phyloP scores from a whole-genome alignment of 2,888 invertebrate genomes.

The Imbricaverruca yamaguchii region DNA sequence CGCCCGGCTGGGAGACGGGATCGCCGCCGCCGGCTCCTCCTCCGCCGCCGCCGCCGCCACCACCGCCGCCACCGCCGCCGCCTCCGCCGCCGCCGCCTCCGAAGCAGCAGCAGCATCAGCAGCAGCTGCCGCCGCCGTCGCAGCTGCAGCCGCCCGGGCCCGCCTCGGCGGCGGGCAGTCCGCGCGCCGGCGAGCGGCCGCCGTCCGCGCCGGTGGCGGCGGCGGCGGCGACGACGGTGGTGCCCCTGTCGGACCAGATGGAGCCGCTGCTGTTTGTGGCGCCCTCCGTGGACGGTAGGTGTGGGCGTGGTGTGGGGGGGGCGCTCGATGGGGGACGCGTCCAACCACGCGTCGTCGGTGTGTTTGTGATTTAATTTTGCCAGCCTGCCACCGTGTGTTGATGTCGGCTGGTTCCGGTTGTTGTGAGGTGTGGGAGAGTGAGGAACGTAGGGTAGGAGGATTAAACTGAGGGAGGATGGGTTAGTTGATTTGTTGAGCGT shows the following conservation, averaged over 20 bases:
- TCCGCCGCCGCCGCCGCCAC: conserved; percentile 25
- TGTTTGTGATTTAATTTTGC: too few species aligned
- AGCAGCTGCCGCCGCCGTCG: conserved; percentile 26
- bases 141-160: conserved; percentile 27
- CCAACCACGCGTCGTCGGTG: too few species aligned
- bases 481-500: too few species aligned
- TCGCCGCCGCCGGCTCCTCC: conserved; percentile 18
- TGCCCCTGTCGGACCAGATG: conserved; percentile 8
- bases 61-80: conserved; percentile 25
- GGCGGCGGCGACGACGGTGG: conserved; percentile 22
- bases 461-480: too few species aligned
- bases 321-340: too few species aligned
- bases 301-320: conserved; percentile 27
- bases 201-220: conserved; percentile 22
- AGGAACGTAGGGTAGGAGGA: too few species aligned
- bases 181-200: conserved; percentile 18
- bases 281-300: conserved; percentile 32
- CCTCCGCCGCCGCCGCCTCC: conserved; percentile 17
- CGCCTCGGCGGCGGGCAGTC: conserved; percentile 32
- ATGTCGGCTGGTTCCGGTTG: too few species aligned
- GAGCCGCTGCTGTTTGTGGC: conserved; percentile 24
- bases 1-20: conserved; percentile 17
- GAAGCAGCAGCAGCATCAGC: conserved; percentile 18
- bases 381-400: too few species aligned
- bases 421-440: too few species aligned